Evolutionary conservation across 2,888 invertebrate genomes (phyloP), one percentile per base, ranked within the genome.

Genomic region (Buathra laborator): DNA sequence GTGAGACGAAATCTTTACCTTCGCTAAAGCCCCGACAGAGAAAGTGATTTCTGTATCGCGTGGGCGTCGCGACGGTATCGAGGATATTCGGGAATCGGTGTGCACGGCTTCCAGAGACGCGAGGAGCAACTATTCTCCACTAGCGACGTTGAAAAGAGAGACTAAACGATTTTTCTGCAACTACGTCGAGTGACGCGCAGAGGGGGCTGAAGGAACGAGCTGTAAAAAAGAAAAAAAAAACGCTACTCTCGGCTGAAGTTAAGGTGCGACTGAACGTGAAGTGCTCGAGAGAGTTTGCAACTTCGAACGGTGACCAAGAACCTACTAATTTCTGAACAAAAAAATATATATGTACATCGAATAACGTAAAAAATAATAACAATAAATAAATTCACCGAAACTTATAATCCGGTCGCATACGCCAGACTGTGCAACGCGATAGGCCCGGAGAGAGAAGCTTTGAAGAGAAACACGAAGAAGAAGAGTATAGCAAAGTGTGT

Each of bases 241-340:
- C 75, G 70, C 66, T 56, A 46, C 56, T 59, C 79, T 53, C 59
- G 85, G 48, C 81, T 85, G 84, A 87, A 86, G 87, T 84, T 62
- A 86, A 87, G 86, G 87, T 86, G 86, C 87, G 86, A 88, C 87
- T 81, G 88, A 89, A 90, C 87, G 86, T 62, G 29, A 91, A 91
- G 90, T 89, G 88, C 88, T 87, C 89, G 81, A 87, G 68, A 68
- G 77, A 78, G 76, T 70, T 72, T 64, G 90, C 81, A 87, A 89
- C 84, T 88, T 81, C 84, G 83, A 88, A 87, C 81, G 70, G 84
- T 76, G 86, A 88, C 44, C 29, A 6, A 32, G 14, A 7, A 62
- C 24, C 3, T 24, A 24, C 7, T 29, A 2, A 14, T 14, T 32
- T 62, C 62, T 14, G 14, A 62, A n/a, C 9, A 14, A 10, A 62